Evolutionary conservation across 2,888 invertebrate genomes (phyloP), one percentile per base, ranked within the genome.

Genomic region (Ophion slaviceki): DNA sequence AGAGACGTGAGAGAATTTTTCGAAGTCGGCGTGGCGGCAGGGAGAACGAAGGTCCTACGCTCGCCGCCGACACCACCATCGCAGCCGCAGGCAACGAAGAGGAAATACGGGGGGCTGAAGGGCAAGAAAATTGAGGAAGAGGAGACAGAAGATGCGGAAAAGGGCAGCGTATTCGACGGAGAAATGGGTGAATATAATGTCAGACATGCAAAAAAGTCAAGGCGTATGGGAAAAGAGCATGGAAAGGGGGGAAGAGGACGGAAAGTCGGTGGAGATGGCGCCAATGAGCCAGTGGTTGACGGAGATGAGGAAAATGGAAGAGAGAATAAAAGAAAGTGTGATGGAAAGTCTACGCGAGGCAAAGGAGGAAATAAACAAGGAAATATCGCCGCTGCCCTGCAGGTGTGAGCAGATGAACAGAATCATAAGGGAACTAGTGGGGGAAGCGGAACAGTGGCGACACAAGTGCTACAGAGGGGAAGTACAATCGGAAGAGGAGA

Each of bases 401-500:
- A 61, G 78, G n/a, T 78, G 78, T 14, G 78, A 78, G 17, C 28
- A 62, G 6, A 78, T 78, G 78, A 70, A 70, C n/a, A 45, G 70
- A 20, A 70, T 78, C 2, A 62, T 78, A 68, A 78, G 62, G 24
- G 78, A 78, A 17, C 14, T 70, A 5, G 1, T 78, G 47, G 61
- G 17, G 28, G 78, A 78, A 47, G 45, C 53, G 2, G 62, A 78
- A 47, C 59, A 70, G 6, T 78, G 68, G 78, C 14, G 47, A 2
- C 53, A 20, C 11, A 24, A 76, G 66, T 7, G 53, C 20, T 66
- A 78, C 14, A 45, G 28, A n/a, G 70, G 45, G 10, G 70, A 6
- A 20, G 70, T 17, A 47, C 28, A 45, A 62, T 68, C 61, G 78
- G 45, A 10, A 5, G 78, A 78, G 1, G 78, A 78, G 17, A 78